Base-by-base conservation (phyloP, 2,888 invertebrate genomes). In the Lathronympha strigana region DNA sequence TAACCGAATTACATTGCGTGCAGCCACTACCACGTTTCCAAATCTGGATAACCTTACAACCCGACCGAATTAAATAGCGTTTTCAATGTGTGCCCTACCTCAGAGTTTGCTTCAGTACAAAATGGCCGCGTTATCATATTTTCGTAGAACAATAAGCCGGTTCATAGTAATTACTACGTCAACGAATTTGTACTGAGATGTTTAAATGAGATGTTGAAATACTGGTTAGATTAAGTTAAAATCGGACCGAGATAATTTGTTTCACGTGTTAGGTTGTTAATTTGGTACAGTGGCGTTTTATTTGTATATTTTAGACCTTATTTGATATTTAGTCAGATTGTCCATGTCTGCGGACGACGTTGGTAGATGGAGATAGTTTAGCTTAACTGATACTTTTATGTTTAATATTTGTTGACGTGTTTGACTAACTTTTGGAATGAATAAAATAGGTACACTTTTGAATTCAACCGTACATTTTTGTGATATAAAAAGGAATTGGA, bases 1-100 rank as follows among this genome's bases (percentile, higher is more conserved):
- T 76, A 78, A 80, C 75, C 77, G 78, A 83, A 83, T 82, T 82
- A 83, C 83, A 80, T 88, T 78, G 86, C 89, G 88, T 90, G 89
- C 78, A 80, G 68, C 80, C 76, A 79, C 78, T 79, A 78, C 80
- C 77, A 83, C 78, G 83, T 81, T 83, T 64, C 81, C 78, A 84
- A 84, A 81, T 84, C 83, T 72, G 80, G 81, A 76, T 72, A 75
- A 76, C 68, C 77, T 79, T 76, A 75, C 76, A 75, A 76, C 69
- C 74, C 69, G 68, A 61, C 75, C 76, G 69, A 76, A 72, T 72
- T 53, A 68, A 68, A 54, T 15, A 71, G 70, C 69, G 69, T 60
- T 63, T 66, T 64, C 17, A 57, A 49, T 64, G 43, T 53, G 55
- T 47, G 51, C 62, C 54, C 60, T 40, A 45, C 33, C 45, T 40